Evolutionary conservation across 2,113 vertebrate species (phyloP).

Genomic region (Xiphorhynchus elegans): DNA sequence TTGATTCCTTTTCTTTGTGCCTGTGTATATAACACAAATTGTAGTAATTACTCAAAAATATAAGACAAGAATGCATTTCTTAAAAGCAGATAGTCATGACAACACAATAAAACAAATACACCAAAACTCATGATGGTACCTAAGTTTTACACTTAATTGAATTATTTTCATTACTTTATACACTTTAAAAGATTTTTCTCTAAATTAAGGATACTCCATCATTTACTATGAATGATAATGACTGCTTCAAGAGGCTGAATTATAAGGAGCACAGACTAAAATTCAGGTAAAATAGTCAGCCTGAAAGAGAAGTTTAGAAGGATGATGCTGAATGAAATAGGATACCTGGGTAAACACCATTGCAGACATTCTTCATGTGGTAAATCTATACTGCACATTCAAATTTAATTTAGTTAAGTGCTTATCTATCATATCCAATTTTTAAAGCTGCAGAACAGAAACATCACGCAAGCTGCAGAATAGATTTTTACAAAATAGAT

Average conservation of each 20-base stretch:
- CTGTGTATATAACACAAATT: not conserved
- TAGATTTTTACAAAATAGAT: not conserved
- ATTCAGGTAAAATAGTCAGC: not conserved
- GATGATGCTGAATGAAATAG: not conserved
- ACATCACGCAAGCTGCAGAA: not conserved
- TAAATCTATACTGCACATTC: not conserved
- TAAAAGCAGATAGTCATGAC: not conserved
- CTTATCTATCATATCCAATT: not conserved
- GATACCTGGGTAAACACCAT: not conserved
- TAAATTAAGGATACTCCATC: not conserved
- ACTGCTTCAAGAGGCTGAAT: not conserved
- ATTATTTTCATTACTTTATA: not conserved
- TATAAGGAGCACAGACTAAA: not conserved
- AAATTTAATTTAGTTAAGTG: not conserved
- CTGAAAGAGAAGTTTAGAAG: not conserved
- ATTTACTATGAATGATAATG: not conserved
- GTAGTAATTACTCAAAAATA: not conserved
- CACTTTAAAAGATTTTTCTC: not conserved
- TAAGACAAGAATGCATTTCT: not conserved
- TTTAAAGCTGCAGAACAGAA: not conserved
- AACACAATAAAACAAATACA: not conserved
- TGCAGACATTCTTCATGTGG: not conserved
- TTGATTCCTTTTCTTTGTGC: not conserved
- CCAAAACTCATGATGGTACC: not conserved
- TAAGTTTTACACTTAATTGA: not conserved